Percentiles rank a stretch among this genome's conserved stretches.
Evolutionary conservation across 2,888 invertebrate genomes (phyloP).

Genomic region (Leucophora obtusa): DNA sequence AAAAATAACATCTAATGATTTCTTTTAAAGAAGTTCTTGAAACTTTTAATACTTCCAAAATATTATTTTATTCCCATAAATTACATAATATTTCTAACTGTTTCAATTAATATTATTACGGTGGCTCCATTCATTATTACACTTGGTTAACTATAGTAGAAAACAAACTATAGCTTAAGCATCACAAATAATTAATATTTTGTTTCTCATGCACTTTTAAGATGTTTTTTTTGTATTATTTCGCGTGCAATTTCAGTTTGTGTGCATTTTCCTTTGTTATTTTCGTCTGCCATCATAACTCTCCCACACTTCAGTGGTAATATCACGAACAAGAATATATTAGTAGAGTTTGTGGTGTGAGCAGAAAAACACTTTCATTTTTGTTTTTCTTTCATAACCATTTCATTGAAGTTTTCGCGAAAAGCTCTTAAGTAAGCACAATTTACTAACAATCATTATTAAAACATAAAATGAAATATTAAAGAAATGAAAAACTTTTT

Average conservation of each 20-base stretch:
- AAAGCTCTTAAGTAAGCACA: slow-evolving; percentile 12
- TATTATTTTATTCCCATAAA: not conserved
- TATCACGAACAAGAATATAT: slow-evolving; percentile 10
- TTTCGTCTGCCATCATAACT: slow-evolving; percentile 29
- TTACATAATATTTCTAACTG: slow-evolving; percentile 27
- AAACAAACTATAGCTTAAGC: not conserved
- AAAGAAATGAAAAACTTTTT: slow-evolving; percentile 13
- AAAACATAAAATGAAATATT: slow-evolving; percentile 24
- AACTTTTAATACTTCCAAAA: not conserved
- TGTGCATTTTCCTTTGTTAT: not conserved
- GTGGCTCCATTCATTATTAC: slow-evolving; percentile 34
- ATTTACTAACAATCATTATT: slow-evolving; percentile 10
- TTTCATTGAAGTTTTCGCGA: slow-evolving; percentile 13
- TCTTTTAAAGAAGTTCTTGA: not conserved
- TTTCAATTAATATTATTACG: slow-evolving; percentile 1
- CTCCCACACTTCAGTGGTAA: slow-evolving; percentile 52
- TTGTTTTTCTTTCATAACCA: slow-evolving; percentile 1
- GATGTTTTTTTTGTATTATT: slow-evolving; percentile 12
- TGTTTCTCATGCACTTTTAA: slow-evolving; percentile 37
- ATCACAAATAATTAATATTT: slow-evolving; percentile 39
- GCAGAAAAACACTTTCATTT: slow-evolving; percentile 36
- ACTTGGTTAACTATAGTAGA: slow-evolving; percentile 37
- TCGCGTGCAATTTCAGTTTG: slow-evolving; percentile 43
- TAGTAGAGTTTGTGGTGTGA: not conserved
- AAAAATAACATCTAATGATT: too few relatives aligned